A percentile compares a stretch with the other conserved stretches of the same genome.
Evolutionary conservation across 2,797 vertebrate species (phyloP).

Genomic region (Gastrophryne carolinensis): DNA sequence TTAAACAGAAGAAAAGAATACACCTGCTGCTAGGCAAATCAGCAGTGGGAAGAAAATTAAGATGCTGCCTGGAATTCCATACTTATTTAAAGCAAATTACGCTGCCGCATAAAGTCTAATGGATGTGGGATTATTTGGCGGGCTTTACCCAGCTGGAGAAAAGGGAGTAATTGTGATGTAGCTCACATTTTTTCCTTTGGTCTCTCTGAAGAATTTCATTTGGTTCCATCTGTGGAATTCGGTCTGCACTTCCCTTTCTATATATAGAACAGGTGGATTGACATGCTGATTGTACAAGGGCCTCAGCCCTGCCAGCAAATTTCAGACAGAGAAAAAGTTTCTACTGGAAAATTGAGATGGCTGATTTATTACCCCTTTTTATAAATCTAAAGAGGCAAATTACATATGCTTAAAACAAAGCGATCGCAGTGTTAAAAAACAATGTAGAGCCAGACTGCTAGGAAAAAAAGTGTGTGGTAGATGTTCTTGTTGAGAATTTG

Average conservation of each 20-base stretch:
- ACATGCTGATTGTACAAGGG: conserved; percentile 22
- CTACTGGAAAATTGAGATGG: conserved; percentile 50
- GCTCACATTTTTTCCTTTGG: conserved; percentile 48
- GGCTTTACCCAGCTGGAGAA: conserved; percentile 29
- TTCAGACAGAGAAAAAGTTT: conserved; percentile 46
- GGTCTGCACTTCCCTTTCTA: conserved; percentile 47
- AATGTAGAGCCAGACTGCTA: conserved; percentile 28
- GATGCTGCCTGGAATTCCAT: conserved; percentile 28
- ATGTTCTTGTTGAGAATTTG: conserved; percentile 46
- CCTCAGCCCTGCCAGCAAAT: conserved; percentile 24
- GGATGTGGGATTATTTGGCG: conserved; percentile 46
- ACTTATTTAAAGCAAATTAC: conserved; percentile 47
- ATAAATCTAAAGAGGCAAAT: conserved; percentile 51
- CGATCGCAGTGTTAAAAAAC: conserved; percentile 48
- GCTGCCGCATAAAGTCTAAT: conserved; percentile 46
- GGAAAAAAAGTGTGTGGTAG: conserved; percentile 20
- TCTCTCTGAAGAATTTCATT: conserved; percentile 42
- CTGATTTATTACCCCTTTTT: conserved; percentile 50
- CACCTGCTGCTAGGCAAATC: conserved; percentile 30
- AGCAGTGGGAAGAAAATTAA: conserved; percentile 37
- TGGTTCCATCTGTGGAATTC: conserved; percentile 45
- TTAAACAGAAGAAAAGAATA: conserved; percentile 19
- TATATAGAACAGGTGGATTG: conserved; percentile 40
- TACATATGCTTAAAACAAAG: conserved; percentile 45
- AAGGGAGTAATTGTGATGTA: conserved; percentile 50